Evolutionary conservation across 2,888 invertebrate genomes (phyloP).

Genomic region (Axea sp.): DNA sequence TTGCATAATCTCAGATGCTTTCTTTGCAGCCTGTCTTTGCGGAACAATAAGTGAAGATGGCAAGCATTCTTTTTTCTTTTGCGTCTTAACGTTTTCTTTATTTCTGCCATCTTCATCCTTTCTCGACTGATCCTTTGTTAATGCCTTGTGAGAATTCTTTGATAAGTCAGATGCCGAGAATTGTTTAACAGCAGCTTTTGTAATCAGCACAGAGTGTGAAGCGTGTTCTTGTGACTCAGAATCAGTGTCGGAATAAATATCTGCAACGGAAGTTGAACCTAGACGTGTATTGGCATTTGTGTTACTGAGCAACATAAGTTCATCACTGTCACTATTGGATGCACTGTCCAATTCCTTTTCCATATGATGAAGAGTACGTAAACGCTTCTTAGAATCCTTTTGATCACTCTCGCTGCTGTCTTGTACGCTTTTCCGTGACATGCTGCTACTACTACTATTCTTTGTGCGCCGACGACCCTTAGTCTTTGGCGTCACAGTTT

Average conservation of each 20-base stretch:
- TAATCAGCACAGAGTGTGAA: constrained; percentile 85
- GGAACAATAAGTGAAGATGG: constrained; percentile 93
- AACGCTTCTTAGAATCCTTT: constrained; percentile 73
- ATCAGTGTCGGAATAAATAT: constrained; percentile 92
- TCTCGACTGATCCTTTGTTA: constrained; percentile 79
- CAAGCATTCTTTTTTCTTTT: constrained; percentile 80
- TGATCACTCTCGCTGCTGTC: constrained; percentile 77
- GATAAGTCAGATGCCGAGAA: constrained; percentile 87
- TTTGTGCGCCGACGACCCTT: constrained; percentile 73
- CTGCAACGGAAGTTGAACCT: constrained; percentile 81
- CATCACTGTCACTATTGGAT: constrained; percentile 89
- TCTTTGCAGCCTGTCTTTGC: constrained; percentile 93
- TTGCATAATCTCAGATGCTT: constrained; percentile 92
- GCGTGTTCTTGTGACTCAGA: constrained; percentile 80
- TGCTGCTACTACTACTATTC: constrained; percentile 77
- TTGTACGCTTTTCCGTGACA: constrained; percentile 74
- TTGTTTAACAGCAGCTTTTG: constrained; percentile 92
- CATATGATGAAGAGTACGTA: constrained; percentile 85
- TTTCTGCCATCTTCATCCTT: constrained; percentile 79
- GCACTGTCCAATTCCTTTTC: constrained; percentile 87
- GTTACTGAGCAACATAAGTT: constrained; percentile 84
- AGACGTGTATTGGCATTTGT: constrained; percentile 68
- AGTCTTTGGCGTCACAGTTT: constrained; percentile 76
- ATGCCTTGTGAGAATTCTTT: constrained; percentile 90
- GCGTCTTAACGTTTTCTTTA: constrained; percentile 79